Percentiles rank a stretch among this genome's conserved stretches.
Conservation (phyloP, 64 coral and sea anemone genomes). For the Dendrophyllia cribrosa region DNA sequence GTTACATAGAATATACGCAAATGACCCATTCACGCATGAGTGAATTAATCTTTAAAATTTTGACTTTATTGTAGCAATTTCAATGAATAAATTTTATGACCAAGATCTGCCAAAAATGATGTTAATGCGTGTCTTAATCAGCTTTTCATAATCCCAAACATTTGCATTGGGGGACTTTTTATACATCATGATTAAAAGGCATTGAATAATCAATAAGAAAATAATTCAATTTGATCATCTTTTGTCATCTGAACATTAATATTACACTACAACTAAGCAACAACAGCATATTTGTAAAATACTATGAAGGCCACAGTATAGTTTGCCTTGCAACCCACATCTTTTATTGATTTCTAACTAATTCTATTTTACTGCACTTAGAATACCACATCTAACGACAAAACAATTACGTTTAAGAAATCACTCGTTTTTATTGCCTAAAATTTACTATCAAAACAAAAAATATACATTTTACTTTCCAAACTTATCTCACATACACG, state of each 20-base stretch:
- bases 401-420: background rate
- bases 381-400: background rate
- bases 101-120: background rate
- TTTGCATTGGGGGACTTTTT: background rate
- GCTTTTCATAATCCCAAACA: background rate
- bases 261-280: no score
- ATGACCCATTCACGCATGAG: background rate
- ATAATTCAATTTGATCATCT: background rate
- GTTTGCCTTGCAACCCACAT: background rate
- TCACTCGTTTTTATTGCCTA: no score
- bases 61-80: constrained; percentile 13
- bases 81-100: constrained; percentile 4
- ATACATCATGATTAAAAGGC: no score
- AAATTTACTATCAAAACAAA: no score
- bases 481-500: background rate
- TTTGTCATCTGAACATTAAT: no score
- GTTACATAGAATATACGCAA: background rate
- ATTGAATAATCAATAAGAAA: background rate
- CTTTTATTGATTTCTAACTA: background rate
- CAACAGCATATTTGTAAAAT: no score
- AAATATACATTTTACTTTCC: background rate
- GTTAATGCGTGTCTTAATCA: background rate
- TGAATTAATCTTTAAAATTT: background rate
- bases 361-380: background rate
- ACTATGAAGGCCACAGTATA: background rate